A percentile compares a stretch with the other conserved stretches of the same genome.
These are phyloP conservation scores for Bombyx huttoni DNA, from an alignment of 2,888 invertebrate species.

Conservation along the genomic window DNA sequence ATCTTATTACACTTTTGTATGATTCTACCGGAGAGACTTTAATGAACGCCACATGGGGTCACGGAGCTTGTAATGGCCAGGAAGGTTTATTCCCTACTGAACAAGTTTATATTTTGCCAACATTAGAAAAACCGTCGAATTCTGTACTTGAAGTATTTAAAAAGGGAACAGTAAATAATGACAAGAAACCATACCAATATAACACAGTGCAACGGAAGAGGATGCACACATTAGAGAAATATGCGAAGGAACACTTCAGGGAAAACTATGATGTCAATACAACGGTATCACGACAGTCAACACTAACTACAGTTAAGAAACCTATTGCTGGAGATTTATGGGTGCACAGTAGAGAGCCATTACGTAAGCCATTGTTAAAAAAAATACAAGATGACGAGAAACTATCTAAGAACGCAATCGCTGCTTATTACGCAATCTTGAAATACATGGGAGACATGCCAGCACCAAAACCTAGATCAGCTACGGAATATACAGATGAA, in stretches of 20 bases:
- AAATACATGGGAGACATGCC: conserved; percentile 92
- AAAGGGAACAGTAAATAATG: conserved; percentile 63
- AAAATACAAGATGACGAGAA: conserved; percentile 81
- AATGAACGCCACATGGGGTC: conserved; percentile 80
- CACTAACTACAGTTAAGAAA: conserved; percentile 77
- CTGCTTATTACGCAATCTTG: conserved; percentile 81
- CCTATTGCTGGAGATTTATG: conserved; percentile 82
- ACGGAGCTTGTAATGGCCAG: conserved; percentile 78
- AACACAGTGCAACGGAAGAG: conserved; percentile 76
- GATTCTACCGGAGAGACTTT: conserved; percentile 82
- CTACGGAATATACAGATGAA: conserved; percentile 89
- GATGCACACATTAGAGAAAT: conserved; percentile 87
- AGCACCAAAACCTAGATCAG: conserved; percentile 80
- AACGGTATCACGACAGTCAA: conserved; percentile 75
- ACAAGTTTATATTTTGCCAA: conserved; percentile 88
- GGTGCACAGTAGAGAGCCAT: conserved; percentile 85
- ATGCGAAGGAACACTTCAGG: conserved; percentile 87
- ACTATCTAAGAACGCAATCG: conserved; percentile 79
- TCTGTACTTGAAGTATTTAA: conserved; percentile 77
- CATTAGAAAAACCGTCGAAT: conserved; percentile 80
- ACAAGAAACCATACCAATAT: conserved; percentile 57
- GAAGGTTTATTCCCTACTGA: conserved; percentile 90
- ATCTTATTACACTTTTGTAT: conserved; percentile 85
- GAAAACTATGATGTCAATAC: conserved; percentile 52
- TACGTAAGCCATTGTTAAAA: conserved; percentile 86